phyloP scores from a whole-genome alignment of 37 sponge, comb jelly and placozoan genomes.

The Beroe ovata region DNA sequence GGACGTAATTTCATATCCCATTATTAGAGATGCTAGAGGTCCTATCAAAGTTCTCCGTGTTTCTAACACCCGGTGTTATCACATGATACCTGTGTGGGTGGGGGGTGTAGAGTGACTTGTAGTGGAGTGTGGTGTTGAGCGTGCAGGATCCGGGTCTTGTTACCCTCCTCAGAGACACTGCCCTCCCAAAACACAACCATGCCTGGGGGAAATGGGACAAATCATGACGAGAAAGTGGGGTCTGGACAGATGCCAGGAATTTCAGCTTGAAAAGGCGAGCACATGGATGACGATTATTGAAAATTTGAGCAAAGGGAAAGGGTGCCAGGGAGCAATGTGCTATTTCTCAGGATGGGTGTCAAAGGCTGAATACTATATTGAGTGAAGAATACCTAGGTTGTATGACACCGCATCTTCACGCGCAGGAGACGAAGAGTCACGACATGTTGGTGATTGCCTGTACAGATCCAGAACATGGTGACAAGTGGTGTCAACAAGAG shows the following conservation, averaged over 20 bases:
- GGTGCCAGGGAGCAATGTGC: too few species aligned
- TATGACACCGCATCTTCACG: not conserved
- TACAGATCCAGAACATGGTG: slow-evolving; percentile 57
- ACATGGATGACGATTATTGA: not conserved
- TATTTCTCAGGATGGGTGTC: too few species aligned
- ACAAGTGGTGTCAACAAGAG: slow-evolving; percentile 2
- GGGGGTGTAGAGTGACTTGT: not conserved
- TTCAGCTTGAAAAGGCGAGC: not conserved
- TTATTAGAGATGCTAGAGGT: too few species aligned
- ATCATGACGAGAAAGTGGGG: too few species aligned
- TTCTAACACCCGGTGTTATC: too few species aligned
- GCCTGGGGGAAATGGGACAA: too few species aligned
- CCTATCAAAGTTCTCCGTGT: too few species aligned
- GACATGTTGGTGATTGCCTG: slow-evolving; percentile 10
- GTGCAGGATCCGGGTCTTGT: not conserved
- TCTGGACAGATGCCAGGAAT: too few species aligned
- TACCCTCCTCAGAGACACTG: slow-evolving; percentile 35
- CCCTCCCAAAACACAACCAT: slow-evolving; percentile 67
- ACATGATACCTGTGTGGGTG: slow-evolving; percentile 31
- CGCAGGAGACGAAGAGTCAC: not conserved
- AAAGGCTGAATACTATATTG: too few species aligned
- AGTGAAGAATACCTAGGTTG: not conserved
- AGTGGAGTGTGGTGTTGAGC: slow-evolving; percentile 55
- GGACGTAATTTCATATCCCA: too few species aligned
- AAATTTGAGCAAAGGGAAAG: too few species aligned